Base-by-base conservation (phyloP, 2,113 vertebrate species). In the Petaurus breviceps region DNA sequence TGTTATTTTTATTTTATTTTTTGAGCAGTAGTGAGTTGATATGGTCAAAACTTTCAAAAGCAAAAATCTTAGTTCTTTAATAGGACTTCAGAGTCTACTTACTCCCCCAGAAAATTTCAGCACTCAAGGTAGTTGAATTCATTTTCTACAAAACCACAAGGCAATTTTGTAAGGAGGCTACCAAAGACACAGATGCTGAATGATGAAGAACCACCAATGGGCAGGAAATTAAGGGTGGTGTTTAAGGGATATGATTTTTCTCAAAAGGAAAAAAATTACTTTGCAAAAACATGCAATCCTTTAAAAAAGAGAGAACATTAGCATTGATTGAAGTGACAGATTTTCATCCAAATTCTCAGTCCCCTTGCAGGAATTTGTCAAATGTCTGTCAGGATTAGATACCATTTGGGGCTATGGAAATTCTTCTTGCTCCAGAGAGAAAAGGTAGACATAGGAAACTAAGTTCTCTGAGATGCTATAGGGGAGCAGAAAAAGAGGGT, bases 1-100 rank as follows among this genome's bases (percentile, higher is more conserved):
- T 23, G 10, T 1, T 11, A 37, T 77, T 54, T 25, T 1, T 10
- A 68, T 68, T 19, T 77, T 43, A 43, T 77, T 43, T 84, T 19
- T 8, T 6, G 31, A 55, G 22, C 52, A 31, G n/a, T 6, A 0
- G 8, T 4, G 53, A 28, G 24, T 90, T 23, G n/a, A 43, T 0
- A 0, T 0, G 1, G 1, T 77, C 31, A 77, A 77, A 77, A 47
- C 37, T 68, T 90, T 90, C 43, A 57, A 84, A 46, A n/a, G 37
- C 61, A 77, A 77, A 22, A 55, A 52, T 43, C 31, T 51, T 31
- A 50, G 55, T 43, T 89, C 92, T 46, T 6, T 0, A 14, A 54
- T 0, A 0, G 91, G 2, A 31, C 57, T 61, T 61, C 57, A 61
- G 61, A 68, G 68, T n/a, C 31, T 77, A 43, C 68, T 43, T 84